phyloP scores from a whole-genome alignment of 2,113 vertebrate genomes.

The Tiliqua scincoides region DNA sequence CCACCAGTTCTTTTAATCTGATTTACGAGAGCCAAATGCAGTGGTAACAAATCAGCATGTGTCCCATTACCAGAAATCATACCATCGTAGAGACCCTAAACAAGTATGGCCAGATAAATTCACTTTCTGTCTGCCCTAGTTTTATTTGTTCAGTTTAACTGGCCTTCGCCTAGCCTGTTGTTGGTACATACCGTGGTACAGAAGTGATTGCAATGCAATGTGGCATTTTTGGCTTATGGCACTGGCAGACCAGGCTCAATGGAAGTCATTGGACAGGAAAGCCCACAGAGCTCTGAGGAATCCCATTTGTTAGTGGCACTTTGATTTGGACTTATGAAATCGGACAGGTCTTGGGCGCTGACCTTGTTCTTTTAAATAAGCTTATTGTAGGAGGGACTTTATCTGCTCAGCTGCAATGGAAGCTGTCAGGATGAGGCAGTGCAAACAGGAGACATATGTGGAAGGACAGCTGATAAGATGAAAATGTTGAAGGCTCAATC shows the following conservation, averaged over 20 bases:
- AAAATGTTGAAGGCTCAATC: background rate
- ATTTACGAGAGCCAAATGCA: conserved; percentile 68
- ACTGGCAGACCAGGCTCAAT: conserved; percentile 51
- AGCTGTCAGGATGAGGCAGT: conserved; percentile 69
- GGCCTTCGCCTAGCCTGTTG: background rate
- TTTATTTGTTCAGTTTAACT: conserved; percentile 56
- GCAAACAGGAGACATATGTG: conserved; percentile 67
- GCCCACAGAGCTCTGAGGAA: conserved; percentile 46
- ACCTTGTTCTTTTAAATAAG: conserved; percentile 65
- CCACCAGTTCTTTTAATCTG: conserved; percentile 73
- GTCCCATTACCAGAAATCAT: conserved; percentile 68
- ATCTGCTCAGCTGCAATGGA: conserved; percentile 64
- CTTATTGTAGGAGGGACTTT: conserved; percentile 67
- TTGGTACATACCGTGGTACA: conserved; percentile 28
- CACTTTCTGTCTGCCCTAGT: conserved; percentile 45
- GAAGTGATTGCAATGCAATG: conserved; percentile 44
- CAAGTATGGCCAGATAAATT: conserved; percentile 66
- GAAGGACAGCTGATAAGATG: conserved; percentile 19
- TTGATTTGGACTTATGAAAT: conserved; percentile 55
- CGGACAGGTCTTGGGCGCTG: conserved; percentile 59
- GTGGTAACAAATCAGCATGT: conserved; percentile 56
- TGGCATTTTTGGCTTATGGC: conserved; percentile 54
- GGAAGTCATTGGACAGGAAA: conserved; percentile 53
- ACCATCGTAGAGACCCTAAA: conserved; percentile 61
- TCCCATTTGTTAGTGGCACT: conserved; percentile 59